phyloP scores from a whole-genome alignment of 2,113 vertebrate genomes.

The Bufo gargarizans region DNA sequence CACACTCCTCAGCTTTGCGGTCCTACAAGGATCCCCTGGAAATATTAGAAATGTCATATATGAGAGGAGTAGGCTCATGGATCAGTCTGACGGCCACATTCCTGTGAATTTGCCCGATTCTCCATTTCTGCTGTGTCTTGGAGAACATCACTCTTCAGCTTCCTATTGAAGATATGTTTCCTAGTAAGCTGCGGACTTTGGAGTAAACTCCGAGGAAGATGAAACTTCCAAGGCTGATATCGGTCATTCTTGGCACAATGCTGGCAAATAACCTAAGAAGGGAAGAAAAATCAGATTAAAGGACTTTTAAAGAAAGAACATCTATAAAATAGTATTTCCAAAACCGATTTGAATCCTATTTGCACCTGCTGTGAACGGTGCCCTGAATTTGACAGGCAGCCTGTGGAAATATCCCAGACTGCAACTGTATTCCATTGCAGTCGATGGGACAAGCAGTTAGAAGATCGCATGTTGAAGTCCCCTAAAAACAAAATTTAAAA shows the following conservation, averaged over 20 bases:
- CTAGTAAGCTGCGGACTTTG: constrained; percentile 76
- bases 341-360: too few relatives aligned
- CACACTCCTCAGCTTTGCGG: too few relatives aligned
- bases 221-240: constrained; percentile 91
- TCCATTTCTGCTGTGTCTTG: too few relatives aligned
- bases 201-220: constrained; percentile 97
- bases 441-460: too few relatives aligned
- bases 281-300: not conserved
- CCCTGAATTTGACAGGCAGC: too few relatives aligned
- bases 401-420: too few relatives aligned
- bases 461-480: too few relatives aligned
- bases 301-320: too few relatives aligned
- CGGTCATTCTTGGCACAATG: constrained; percentile 83
- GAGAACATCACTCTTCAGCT: rapidly evolving
- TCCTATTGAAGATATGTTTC: not conserved
- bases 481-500: too few relatives aligned
- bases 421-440: too few relatives aligned
- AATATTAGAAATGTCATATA: not conserved
- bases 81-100: not conserved
- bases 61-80: not conserved
- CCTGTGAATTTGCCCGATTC: not conserved
- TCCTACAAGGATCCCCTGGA: not conserved
- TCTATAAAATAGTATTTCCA: too few relatives aligned
- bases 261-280: constrained; percentile 86
- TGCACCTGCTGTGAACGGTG: too few relatives aligned